A percentile compares a stretch with the other conserved stretches of the same genome.
phyloP scores from a whole-genome alignment of 2,888 invertebrate genomes.

The Lycaena phlaeas region DNA sequence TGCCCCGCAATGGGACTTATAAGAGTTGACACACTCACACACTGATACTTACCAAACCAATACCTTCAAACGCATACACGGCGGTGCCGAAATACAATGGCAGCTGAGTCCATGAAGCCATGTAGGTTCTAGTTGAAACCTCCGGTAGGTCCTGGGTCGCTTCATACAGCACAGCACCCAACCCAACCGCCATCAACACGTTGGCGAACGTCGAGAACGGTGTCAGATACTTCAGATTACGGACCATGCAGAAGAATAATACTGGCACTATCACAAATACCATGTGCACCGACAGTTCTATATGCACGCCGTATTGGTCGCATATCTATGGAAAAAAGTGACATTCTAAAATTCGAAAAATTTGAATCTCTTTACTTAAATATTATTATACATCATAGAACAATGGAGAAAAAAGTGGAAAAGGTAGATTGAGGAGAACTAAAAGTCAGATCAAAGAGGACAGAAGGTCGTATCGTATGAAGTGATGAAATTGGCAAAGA shows the following conservation, averaged over 20 bases:
- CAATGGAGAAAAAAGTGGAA: no score
- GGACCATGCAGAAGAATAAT: constrained; percentile 80
- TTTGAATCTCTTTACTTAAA: no score
- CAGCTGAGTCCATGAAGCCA: constrained; percentile 75
- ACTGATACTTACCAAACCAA: constrained; percentile 85
- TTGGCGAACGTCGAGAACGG: constrained; percentile 95
- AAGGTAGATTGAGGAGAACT: no score
- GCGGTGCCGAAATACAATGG: constrained; percentile 97
- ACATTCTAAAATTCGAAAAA: no score
- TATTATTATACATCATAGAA: no score
- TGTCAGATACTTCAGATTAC: constrained; percentile 90
- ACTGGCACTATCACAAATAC: constrained; percentile 81
- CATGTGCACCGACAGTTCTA: constrained; percentile 82
- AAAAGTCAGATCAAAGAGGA: no score
- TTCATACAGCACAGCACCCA: constrained; percentile 84
- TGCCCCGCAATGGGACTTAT: no score
- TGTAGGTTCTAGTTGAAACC: constrained; percentile 69
- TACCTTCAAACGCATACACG: constrained; percentile 97
- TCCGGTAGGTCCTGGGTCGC: constrained; percentile 81
- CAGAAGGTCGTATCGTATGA: no score
- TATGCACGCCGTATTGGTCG: constrained; percentile 73
- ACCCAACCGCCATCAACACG: constrained; percentile 81
- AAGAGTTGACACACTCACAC: no score
- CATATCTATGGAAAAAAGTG: constrained; percentile 74
- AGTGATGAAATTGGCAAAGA: no score